Evolutionary conservation across 2,888 invertebrate genomes (phyloP).

Genomic region (Orthonevra nobilis): DNA sequence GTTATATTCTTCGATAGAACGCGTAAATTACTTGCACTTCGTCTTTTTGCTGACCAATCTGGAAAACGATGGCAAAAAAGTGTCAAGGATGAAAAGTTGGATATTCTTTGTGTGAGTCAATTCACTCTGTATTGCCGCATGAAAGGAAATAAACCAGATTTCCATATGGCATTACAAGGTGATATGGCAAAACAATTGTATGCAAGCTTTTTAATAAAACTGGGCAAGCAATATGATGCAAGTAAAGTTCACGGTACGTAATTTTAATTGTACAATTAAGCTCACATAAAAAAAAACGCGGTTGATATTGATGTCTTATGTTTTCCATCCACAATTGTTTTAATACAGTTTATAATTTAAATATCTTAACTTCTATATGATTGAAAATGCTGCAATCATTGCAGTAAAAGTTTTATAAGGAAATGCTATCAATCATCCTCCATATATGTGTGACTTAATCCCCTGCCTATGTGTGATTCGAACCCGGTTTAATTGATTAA

Average conservation of each 20-base stretch:
- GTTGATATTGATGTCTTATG: no score
- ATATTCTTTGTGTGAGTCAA: conserved; percentile 90
- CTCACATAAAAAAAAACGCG: neutral
- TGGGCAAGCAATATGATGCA: conserved; percentile 84
- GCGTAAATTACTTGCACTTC: conserved; percentile 88
- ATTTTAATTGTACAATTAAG: neutral
- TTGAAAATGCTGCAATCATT: no score
- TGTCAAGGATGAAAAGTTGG: conserved; percentile 86
- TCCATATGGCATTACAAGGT: conserved; percentile 92
- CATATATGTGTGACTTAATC: no score
- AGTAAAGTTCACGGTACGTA: conserved; percentile 89
- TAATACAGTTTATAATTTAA: no score
- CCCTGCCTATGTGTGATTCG: no score
- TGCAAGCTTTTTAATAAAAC: conserved; percentile 84
- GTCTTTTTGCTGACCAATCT: conserved; percentile 88
- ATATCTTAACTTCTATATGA: no score
- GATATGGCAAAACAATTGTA: conserved; percentile 89
- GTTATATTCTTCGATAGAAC: conserved; percentile 81
- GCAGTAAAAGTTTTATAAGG: no score
- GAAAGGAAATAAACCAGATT: conserved; percentile 95
- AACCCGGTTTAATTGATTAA: no score
- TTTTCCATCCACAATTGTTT: no score
- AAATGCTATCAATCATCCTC: no score
- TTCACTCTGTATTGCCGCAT: conserved; percentile 90
- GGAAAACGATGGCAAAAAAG: conserved; percentile 90